Conservation (phyloP, 30 jellyfish, hydroid and myxozoan genomes). For the Hydra vulgaris region DNA sequence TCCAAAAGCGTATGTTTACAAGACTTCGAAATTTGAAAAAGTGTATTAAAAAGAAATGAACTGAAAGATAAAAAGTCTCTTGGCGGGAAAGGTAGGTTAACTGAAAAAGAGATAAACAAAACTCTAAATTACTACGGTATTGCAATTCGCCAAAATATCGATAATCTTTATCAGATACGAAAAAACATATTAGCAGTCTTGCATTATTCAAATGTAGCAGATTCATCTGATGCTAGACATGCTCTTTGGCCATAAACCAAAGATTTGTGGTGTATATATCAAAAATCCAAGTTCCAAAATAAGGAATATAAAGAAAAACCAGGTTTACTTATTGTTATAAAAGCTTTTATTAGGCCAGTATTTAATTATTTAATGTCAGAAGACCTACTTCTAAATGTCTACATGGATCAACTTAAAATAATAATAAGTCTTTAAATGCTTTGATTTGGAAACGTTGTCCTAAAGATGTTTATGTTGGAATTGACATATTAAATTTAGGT, state of each 20-base stretch:
- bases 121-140: not conserved
- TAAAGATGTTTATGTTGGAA: not conserved
- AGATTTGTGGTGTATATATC: no score
- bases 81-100: not conserved
- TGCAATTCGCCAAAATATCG: not conserved
- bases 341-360: not conserved
- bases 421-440: not conserved
- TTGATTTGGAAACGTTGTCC: not conserved
- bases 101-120: not conserved
- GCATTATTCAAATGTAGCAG: not conserved
- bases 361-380: not conserved
- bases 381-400: not conserved
- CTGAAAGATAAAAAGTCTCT: not conserved
- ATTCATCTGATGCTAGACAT: not conserved
- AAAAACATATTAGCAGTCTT: not conserved
- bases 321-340: not conserved
- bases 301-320: not conserved
- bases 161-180: not conserved
- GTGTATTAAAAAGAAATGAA: not conserved
- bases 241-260: not conserved
- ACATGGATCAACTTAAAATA: not conserved
- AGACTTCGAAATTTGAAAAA: not conserved
- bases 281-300: not conserved
- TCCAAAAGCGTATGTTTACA: no score
- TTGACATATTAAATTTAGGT: not conserved